Evolutionary conservation across 37 sponge, comb jelly and placozoan species (phyloP), one percentile per base, ranked within the genome.

Genomic region (Halisarca cf. caerulea): DNA sequence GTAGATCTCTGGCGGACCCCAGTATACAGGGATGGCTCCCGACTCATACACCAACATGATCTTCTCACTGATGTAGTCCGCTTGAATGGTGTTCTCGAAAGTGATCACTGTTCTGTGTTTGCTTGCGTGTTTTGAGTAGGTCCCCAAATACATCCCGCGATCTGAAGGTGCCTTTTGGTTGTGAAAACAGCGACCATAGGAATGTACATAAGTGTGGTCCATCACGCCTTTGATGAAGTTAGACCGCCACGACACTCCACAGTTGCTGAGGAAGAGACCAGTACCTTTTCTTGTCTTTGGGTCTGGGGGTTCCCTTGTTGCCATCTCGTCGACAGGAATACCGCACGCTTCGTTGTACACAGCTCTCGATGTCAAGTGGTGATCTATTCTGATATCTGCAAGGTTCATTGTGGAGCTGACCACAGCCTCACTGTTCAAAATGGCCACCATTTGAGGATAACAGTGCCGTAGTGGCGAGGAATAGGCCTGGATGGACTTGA

Each of bases 41-140:
- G 77, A 74, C 25, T 39, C 25, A 25, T 74, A 74, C 0, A 40
- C 77, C 1, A 74, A 2, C 24, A 43, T 37, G 1, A 74, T 24
- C 77, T 74, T 74, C 45, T 74, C 77, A 41, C 77, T 74, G 45
- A 74, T 74, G 45, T 74, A 74, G 20, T 74, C 77, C 25, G 32
- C 25, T 40, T 40, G 77, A 0, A 74, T 74, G 32, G 38, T 74
- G 45, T 74, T 74, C 77, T 74, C 77, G 41, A 74, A 74, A 2
- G 45, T 74, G 3, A 74, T 25, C 24, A 74, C 77, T 37, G 36
- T 74, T 17, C 77, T 42, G 36, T 74, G 36, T 41, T 41, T 18
- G 25, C 77, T 74, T 17, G 77, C 77, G 23, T 24, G 32, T 44
- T 74, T 6, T 37, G 24, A 15, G 25, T 44, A 74, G 17, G 77